These are phyloP conservation scores for Anthopleura xanthogrammica DNA, from an alignment of 92 coral and sea anemone genomes.

Conservation along the genomic window DNA sequence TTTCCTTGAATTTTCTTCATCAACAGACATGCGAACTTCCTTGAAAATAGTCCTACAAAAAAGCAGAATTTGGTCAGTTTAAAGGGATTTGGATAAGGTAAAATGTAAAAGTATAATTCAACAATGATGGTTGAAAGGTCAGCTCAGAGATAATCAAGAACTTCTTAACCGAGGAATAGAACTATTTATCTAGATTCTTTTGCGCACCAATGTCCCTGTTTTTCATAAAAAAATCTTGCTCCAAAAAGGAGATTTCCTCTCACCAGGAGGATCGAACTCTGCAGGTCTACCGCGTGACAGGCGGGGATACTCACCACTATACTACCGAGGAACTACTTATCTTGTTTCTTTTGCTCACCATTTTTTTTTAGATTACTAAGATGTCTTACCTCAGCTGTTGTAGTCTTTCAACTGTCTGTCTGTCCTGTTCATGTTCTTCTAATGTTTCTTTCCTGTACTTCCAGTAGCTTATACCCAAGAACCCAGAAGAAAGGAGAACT, in stretches of 20 bases:
- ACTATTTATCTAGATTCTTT: no score
- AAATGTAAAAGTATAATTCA: no score
- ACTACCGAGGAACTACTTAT: slow-evolving; percentile 61
- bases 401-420: slow-evolving; percentile 61
- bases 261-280: slow-evolving; percentile 92
- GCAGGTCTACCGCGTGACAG: slow-evolving; percentile 94
- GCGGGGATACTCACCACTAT: slow-evolving; percentile 96
- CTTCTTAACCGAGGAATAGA: no score
- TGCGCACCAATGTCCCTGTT: not conserved
- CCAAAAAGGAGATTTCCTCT: slow-evolving; percentile 45
- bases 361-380: no score
- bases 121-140: no score
- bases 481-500: slow-evolving; percentile 42
- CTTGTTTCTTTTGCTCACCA: not conserved
- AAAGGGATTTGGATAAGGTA: not conserved
- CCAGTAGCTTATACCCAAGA: slow-evolving; percentile 59
- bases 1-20: not conserved
- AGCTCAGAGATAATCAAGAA: no score
- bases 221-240: no score
- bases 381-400: slow-evolving; percentile 66
- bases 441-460: slow-evolving; percentile 64
- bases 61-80: not conserved
- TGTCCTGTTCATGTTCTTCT: slow-evolving; percentile 62
- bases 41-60: slow-evolving; percentile 11
- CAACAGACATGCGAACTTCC: slow-evolving; percentile 14